Conservation (phyloP, 2,113 vertebrate genomes). For the Oreochromis tanganicae region DNA sequence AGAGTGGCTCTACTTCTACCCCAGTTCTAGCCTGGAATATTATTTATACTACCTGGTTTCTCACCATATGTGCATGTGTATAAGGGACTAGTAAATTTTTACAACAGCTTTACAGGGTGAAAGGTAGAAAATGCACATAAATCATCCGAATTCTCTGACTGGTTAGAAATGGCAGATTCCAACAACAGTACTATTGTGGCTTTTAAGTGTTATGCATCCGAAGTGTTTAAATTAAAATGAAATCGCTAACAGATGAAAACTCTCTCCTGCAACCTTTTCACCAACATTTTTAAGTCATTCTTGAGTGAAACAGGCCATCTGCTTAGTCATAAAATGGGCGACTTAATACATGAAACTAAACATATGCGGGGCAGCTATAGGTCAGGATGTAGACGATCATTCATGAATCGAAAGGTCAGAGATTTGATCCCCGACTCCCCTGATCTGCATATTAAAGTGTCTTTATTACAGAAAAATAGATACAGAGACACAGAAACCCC, state of each 20-base stretch:
- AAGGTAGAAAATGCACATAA: neutral
- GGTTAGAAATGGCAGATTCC: neutral
- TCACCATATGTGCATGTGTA: neutral
- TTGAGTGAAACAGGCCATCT: neutral
- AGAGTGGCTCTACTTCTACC: conserved; percentile 8
- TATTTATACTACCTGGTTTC: conserved; percentile 9
- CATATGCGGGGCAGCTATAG: neutral
- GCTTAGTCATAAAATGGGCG: neutral
- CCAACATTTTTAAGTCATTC: neutral
- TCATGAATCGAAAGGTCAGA: neutral
- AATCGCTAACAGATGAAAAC: neutral
- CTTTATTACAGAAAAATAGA: neutral
- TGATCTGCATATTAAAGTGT: neutral
- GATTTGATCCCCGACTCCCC: neutral
- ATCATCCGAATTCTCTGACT: neutral
- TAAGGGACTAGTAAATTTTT: neutral
- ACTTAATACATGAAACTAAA: neutral
- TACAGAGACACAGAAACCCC: neutral
- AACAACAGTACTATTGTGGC: neutral
- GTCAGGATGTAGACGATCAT: neutral
- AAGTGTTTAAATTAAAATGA: neutral
- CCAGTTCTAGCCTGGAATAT: neutral
- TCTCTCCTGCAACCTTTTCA: neutral
- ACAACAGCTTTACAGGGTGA: neutral
- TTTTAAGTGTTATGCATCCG: neutral